A percentile compares a stretch with the other conserved stretches of the same genome.
Conservation (phyloP, 2,888 invertebrate species). For the Pseudococcus longispinus region DNA sequence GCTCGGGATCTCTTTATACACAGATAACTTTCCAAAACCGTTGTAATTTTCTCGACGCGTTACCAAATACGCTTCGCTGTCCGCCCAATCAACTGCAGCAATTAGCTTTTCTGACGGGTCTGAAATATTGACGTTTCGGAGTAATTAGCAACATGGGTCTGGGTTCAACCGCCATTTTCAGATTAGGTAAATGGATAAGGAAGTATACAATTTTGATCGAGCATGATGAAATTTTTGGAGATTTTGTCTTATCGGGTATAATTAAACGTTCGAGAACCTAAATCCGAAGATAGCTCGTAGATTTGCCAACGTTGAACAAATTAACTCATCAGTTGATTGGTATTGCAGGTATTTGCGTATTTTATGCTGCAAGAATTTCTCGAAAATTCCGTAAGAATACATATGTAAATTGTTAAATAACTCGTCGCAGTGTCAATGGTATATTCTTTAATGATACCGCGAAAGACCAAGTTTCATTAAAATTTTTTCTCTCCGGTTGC, state of each 20-base stretch:
- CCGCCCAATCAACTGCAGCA: background rate
- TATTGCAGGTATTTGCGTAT: background rate
- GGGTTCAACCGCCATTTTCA: background rate
- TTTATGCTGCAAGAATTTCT: background rate
- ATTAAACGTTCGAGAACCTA: background rate
- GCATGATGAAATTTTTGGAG: background rate
- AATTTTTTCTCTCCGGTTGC: background rate
- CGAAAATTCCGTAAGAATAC: background rate
- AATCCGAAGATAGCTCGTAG: background rate
- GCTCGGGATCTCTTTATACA: background rate
- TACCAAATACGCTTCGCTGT: background rate
- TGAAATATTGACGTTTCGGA: conserved; percentile 21
- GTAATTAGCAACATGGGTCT: background rate
- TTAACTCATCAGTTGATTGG: background rate
- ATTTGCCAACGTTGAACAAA: background rate
- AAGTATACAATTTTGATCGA: background rate
- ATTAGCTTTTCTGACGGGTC: conserved; percentile 20
- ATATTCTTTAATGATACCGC: background rate
- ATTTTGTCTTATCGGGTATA: background rate
- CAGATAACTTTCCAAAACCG: conserved; percentile 14
- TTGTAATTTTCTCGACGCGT: conserved; percentile 1
- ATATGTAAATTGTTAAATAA: background rate
- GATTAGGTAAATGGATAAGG: background rate
- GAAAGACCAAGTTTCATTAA: conserved; percentile 21
- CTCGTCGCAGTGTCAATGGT: background rate